Evolutionary conservation across 1,140 invertebrate species (phyloP), one percentile per base, ranked within the genome.

Genomic region (Melitaea cinxia): DNA sequence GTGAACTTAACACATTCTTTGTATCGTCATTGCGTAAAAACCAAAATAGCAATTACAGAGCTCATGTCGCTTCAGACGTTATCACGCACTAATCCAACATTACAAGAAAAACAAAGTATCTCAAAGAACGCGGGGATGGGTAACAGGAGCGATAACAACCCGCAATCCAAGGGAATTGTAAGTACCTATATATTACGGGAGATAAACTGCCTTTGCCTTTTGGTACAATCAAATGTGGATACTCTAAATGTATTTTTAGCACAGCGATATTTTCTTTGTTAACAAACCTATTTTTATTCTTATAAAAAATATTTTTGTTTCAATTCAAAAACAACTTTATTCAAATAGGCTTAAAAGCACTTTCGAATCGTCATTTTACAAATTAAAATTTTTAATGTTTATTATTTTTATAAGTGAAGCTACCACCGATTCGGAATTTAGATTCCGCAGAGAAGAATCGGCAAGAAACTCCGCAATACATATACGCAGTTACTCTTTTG

Each of bases 51-150:
- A 45, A 45, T 45, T 45, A 45, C 39, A 19, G 5, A 45, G 15
- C 39, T 45, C 17, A 45, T 45, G 17, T 17, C 39, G 7, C 39
- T 45, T 45, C 6, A 45, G 39, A 45, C 17, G 15, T 45, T 45
- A 21, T 54, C 52, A 33, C 24, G 28, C 19, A 33, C 19, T 23
- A 37, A 54, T n/a, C 17, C n/a, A 21, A 21, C 17, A 10, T 55
- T 37, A 55, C 21, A 55, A 24, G 49, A 26, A 37, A 45, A 55
- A 37, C 17, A 55, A 55, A 21, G 35, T 19, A 45, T 17, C 15
- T 45, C 15, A 10, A 17, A 4, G 19, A 19, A 39, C 12, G 14
- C 37, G 37, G 4, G 15, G 39, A 45, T 45, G 10, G 17, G 39
- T 45, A 45, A 7, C 17, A 3, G 15, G 15, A 19, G 39, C 17